Evolutionary conservation across 37 sponge, comb jelly and placozoan species (phyloP).

Genomic region (Cliona cf. orientalis): DNA sequence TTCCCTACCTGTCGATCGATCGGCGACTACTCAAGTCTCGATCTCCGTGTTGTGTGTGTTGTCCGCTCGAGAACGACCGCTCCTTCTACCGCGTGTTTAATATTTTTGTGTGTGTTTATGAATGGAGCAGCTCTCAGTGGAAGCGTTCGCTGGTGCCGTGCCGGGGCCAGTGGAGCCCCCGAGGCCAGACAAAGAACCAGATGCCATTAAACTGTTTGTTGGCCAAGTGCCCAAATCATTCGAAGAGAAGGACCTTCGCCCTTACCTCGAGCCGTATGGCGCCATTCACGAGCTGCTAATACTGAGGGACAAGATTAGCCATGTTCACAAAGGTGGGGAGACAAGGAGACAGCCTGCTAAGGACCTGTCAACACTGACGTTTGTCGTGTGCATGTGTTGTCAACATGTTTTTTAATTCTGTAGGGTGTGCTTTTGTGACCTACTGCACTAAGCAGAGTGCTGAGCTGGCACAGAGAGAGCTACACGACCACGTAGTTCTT

Average conservation of each 20-base stretch:
- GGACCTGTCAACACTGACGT: background rate
- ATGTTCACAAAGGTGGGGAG: constrained; percentile 78
- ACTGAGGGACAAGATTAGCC: constrained; percentile 70
- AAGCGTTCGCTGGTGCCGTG: background rate
- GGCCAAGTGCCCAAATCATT: constrained; percentile 92
- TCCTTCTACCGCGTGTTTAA: too few relatives aligned
- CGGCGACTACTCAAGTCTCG: too few relatives aligned
- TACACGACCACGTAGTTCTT: constrained; percentile 89
- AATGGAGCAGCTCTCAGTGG: too few relatives aligned
- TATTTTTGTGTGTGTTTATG: too few relatives aligned
- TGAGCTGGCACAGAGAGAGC: constrained; percentile 77
- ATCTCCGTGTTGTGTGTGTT: too few relatives aligned
- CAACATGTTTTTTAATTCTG: background rate
- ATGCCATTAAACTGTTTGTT: constrained; percentile 94
- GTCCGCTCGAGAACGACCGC: too few relatives aligned
- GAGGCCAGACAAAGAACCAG: constrained; percentile 66
- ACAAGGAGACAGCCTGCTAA: background rate
- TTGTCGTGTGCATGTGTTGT: too few relatives aligned
- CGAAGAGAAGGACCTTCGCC: constrained; percentile 80
- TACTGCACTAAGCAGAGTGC: constrained; percentile 80
- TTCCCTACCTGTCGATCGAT: too few relatives aligned
- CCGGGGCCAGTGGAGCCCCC: constrained; percentile 30
- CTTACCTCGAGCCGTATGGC: constrained; percentile 85
- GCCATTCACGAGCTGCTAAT: constrained; percentile 77
- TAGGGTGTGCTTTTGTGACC: constrained; percentile 99